Evolutionary conservation across 2,797 vertebrate species (phyloP), one percentile per base, ranked within the genome.

Genomic region (Molossus alvarezi): DNA sequence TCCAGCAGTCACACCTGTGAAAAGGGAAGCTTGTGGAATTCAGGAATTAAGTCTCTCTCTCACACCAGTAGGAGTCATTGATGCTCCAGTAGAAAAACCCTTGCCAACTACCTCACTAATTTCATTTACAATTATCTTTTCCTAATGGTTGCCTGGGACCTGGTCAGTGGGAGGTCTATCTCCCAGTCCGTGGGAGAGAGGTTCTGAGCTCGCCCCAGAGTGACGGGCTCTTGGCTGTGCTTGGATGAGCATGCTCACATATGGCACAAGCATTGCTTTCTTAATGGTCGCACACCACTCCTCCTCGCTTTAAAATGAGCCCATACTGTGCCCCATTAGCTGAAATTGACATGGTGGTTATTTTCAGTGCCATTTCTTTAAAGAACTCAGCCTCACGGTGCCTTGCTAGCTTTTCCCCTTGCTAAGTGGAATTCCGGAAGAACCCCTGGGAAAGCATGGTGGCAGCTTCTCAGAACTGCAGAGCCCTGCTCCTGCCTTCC

Each of bases 251-350:
- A 48, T 45, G 69, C 81, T 96, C 71, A 83, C 81, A 93, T 55
- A 88, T 69, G 87, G 84, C 72, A 55, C n/a, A 64, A 27, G 64
- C 48, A 48, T 93, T 90, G 87, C 83, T 83, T 92, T 71, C 65
- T 69, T 92, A 71, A 94, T 81, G 93, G 87, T 60, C 75, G 84
- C 93, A 86, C 23, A 89, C 69, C 69, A 95, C 88, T 93, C 87
- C 94, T 92, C 82, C 82, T 94, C 69, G 2, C 69, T 97, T 95
- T 90, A 48, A 96, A 96, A 97, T 51, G 96, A 97, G 91, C 91
- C 93, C 97, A 95, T 88, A 94, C 96, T 90, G 95, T 93, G 97
- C 80, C 90, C 84, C 95, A 97, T 97, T 97, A 97, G 94, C 93
- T 91, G 95, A 96, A 97, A 96, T 97, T 93, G 97, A 96, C 94